Evolutionary conservation across 2,797 vertebrate species (phyloP).

Genomic region (Naso thynnoides): DNA sequence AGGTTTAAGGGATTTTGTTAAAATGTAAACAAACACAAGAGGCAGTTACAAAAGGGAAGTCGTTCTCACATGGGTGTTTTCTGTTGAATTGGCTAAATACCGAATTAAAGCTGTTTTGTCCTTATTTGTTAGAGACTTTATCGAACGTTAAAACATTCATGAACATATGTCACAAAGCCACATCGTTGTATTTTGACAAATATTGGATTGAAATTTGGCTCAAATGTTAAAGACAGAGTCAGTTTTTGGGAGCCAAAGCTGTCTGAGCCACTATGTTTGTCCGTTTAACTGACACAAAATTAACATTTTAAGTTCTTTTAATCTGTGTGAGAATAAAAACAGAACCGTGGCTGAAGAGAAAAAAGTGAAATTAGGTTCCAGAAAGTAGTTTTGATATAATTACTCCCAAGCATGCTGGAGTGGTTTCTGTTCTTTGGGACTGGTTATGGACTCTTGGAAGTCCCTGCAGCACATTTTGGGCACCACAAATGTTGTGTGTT

Average conservation of each 20-base stretch:
- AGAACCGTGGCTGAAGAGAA: not conserved
- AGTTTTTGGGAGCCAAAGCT: too few species aligned
- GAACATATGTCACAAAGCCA: not conserved
- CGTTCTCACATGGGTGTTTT: accelerated
- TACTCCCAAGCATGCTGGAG: not conserved
- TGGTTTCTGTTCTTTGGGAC: not conserved
- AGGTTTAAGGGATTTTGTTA: not conserved
- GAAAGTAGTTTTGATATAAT: not conserved
- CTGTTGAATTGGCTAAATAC: not conserved
- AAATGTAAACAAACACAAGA: not conserved
- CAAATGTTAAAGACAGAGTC: not conserved
- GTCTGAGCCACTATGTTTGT: too few species aligned
- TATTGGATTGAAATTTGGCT: not conserved
- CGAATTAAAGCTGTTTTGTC: not conserved
- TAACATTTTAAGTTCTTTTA: not conserved
- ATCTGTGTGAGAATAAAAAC: not conserved
- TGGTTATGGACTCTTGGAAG: not conserved
- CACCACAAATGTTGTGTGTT: not conserved
- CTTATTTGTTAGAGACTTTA: accelerated
- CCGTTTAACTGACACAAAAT: not conserved
- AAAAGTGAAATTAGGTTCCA: too few species aligned
- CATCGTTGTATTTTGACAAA: not conserved
- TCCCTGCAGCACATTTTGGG: not conserved
- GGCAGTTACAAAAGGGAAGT: not conserved
- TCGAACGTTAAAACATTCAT: accelerated